A percentile compares a stretch with the other conserved stretches of the same genome.
Evolutionary conservation across 2,888 invertebrate species (phyloP).

Genomic region (Sylvicola cinctus): DNA sequence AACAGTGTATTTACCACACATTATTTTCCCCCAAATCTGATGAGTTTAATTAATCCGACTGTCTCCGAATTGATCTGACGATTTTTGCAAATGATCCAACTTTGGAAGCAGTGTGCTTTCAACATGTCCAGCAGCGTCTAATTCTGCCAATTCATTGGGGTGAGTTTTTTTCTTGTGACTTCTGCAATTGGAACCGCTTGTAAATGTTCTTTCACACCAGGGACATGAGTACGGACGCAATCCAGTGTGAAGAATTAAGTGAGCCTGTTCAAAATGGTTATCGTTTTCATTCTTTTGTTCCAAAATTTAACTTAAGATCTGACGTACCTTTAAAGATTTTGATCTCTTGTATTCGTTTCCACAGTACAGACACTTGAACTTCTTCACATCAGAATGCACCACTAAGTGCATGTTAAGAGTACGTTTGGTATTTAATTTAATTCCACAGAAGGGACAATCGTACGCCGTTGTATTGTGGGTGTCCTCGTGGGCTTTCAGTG

Average conservation of each 20-base stretch:
- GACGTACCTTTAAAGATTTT: slow-evolving; percentile 15
- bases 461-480: slow-evolving; percentile 21
- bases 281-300: neutral
- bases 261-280: slow-evolving; percentile 14
- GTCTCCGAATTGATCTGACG: too few species aligned
- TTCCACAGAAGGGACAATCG: slow-evolving; percentile 24
- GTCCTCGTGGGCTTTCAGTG: slow-evolving; percentile 26
- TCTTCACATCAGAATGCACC: slow-evolving; percentile 20
- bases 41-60: too few species aligned
- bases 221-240: slow-evolving; percentile 23
- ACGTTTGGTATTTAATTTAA: slow-evolving; percentile 25
- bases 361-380: slow-evolving; percentile 21
- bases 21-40: too few species aligned
- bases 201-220: slow-evolving; percentile 22
- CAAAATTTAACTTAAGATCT: neutral
- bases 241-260: slow-evolving; percentile 24
- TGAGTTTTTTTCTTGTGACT: slow-evolving; percentile 24
- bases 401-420: slow-evolving; percentile 27
- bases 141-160: slow-evolving; percentile 21
- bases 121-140: slow-evolving; percentile 19
- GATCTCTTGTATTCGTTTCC: slow-evolving; percentile 22
- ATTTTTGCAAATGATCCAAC: slow-evolving; percentile 19
- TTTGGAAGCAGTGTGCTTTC: slow-evolving; percentile 18
- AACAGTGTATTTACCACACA: too few species aligned
- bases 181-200: slow-evolving; percentile 24